A percentile compares a stretch with the other conserved stretches of the same genome.
These are phyloP conservation scores for Poecile montanus DNA, from an alignment of 2,797 vertebrate genomes.

Conservation along the genomic window DNA sequence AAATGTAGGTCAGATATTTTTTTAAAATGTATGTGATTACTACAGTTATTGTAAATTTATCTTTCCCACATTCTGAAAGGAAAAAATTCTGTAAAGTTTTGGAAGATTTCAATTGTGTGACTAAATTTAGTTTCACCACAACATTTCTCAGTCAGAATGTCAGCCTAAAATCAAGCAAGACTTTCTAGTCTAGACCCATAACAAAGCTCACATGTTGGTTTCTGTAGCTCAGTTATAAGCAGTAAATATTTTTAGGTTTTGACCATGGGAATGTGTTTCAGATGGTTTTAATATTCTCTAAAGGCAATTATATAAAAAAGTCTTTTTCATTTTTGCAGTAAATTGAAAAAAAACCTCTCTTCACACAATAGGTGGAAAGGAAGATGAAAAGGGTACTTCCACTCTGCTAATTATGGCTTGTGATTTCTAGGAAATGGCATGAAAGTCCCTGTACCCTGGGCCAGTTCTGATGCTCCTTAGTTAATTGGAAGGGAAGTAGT, in stretches of 20 bases:
- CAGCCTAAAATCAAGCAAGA: not conserved
- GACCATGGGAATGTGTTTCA: not conserved
- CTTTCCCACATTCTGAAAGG: not conserved
- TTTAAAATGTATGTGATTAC: not conserved
- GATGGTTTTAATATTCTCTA: not conserved
- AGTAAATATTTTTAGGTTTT: constrained; percentile 1
- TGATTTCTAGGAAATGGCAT: not conserved
- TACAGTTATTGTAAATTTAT: not conserved
- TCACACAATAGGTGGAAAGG: not conserved
- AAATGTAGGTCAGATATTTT: not conserved
- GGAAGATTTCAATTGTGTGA: not conserved
- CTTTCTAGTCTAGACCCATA: not conserved
- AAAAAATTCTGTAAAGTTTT: not conserved
- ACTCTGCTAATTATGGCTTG: not conserved
- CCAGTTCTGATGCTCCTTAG: not conserved
- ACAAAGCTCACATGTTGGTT: not conserved
- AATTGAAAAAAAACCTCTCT: not conserved
- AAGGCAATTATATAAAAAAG: not conserved
- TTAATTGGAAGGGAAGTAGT: not conserved
- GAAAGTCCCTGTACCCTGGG: not conserved
- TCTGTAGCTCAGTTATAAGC: not conserved
- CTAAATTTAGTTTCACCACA: not conserved
- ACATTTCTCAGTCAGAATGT: not conserved
- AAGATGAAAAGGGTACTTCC: not conserved
- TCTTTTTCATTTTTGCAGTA: not conserved